A percentile compares a stretch with the other conserved stretches of the same genome.
phyloP scores from a whole-genome alignment of 2,888 invertebrate species.

The Eupithecia subfuscata region DNA sequence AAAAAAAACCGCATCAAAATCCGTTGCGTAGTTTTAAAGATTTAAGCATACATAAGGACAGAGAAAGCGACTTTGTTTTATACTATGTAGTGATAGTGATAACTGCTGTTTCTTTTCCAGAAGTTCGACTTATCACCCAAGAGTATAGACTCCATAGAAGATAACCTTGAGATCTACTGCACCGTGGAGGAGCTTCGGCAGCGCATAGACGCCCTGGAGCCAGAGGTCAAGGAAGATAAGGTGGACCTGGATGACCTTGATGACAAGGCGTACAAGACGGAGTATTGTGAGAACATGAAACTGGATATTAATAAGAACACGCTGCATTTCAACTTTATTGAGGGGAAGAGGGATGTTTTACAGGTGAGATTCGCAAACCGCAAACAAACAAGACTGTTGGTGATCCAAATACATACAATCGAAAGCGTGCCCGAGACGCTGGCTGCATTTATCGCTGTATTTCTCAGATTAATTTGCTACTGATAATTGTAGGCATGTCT shows the following conservation, averaged over 20 bases:
- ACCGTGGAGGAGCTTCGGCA: slow-evolving; percentile 86
- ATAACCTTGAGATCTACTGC: slow-evolving; percentile 86
- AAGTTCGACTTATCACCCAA: slow-evolving; percentile 79
- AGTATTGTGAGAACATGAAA: slow-evolving; percentile 62
- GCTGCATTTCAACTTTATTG: slow-evolving; percentile 78
- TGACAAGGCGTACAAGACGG: slow-evolving; percentile 60
- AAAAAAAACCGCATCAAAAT: no score
- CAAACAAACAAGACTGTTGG: background rate
- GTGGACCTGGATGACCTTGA: slow-evolving; percentile 47
- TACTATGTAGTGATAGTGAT: no score
- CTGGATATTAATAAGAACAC: slow-evolving; percentile 74
- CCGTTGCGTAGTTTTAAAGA: no score
- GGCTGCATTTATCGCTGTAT: background rate
- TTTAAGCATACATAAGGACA: no score
- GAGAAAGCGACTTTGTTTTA: no score
- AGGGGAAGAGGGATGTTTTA: slow-evolving; percentile 76
- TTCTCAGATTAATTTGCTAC: background rate
- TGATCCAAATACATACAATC: background rate
- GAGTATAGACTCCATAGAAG: slow-evolving; percentile 80
- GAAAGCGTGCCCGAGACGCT: background rate
- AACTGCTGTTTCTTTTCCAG: slow-evolving; percentile 49
- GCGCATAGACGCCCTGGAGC: slow-evolving; percentile 77
- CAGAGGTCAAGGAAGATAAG: slow-evolving; percentile 67
- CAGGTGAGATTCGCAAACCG: slow-evolving; percentile 59
- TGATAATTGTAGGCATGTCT: background rate